Evolutionary conservation across 2,888 invertebrate genomes (phyloP), one percentile per base, ranked within the genome.

Genomic region (Scaptomyza cyrtandrae): DNA sequence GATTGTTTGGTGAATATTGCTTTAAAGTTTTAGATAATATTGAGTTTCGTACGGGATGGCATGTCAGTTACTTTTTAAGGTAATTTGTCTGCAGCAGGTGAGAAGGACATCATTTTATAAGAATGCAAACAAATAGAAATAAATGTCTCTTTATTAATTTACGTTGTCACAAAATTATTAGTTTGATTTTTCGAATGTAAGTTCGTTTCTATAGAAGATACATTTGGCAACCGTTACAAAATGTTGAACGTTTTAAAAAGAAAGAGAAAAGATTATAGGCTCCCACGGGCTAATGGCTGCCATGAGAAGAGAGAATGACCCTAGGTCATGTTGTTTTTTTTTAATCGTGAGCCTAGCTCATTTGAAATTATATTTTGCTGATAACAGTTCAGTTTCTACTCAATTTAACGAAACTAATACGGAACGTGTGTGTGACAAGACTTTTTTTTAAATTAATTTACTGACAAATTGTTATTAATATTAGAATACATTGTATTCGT

Each of bases 341-440:
- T 56, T 73, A 71, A 73, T 71, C 73, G n/a, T 65, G 46, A 27
- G 41, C 52, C 37, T 31, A 45, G 56, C 71, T 71, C 39, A 57
- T 43, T 57, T 49, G 35, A 44, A 37, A 29, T 24, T 29, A 35
- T 11, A 48, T 53, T 59, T 41, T 19, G 46, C 57, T 72, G 75
- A 72, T 74, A 74, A 46, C 62, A 33, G 43, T 41, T 72, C 44
- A 74, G 61, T 67, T 57, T 44, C 37, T 54, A 14, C 37, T 72
- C 37, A 74, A 58, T 68, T 58, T 43, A 43, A 37, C 56, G 45
- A 58, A 57, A 29, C 55, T 62, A 43, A 39, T 37, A 52, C 57
- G 45, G 14, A 13, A 39, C 54, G 61, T 45, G 16, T 49, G 37
- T 55, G 10, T 41, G 27, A 19, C 45, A 45, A 60, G 10, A 35